These are phyloP conservation scores for Petrocephalus sullivani DNA, from an alignment of 2,797 vertebrate genomes.

Conservation along the genomic window DNA sequence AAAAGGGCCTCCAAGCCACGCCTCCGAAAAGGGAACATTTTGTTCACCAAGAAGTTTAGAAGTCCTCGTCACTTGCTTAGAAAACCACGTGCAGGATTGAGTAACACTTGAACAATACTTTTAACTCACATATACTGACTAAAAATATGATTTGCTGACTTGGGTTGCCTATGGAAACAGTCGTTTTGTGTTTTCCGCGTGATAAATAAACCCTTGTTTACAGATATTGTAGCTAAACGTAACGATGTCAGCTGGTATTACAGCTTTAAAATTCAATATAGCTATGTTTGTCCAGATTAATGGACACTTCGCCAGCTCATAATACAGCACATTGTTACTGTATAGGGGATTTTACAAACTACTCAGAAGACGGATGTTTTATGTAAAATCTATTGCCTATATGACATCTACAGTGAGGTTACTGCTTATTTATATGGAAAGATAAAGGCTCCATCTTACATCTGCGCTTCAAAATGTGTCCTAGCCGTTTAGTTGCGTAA, in stretches of 20 bases:
- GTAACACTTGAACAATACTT: constrained; percentile 45
- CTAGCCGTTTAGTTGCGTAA: neutral
- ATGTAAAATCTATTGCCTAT: neutral
- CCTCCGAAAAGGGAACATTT: constrained; percentile 61
- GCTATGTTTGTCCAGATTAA: neutral
- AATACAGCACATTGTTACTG: neutral
- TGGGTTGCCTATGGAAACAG: neutral
- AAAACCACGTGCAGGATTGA: constrained; percentile 53
- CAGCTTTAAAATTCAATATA: neutral
- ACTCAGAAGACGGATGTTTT: neutral
- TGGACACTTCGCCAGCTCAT: neutral
- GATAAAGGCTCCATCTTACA: neutral
- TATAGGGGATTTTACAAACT: neutral
- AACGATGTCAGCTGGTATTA: neutral
- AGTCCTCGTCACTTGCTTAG: constrained; percentile 51
- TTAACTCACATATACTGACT: constrained; percentile 37
- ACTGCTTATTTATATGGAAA: neutral
- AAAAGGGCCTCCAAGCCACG: constrained; percentile 51
- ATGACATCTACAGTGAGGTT: neutral
- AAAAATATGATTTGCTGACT: constrained; percentile 5
- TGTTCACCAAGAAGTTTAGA: constrained; percentile 55
- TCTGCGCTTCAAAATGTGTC: neutral
- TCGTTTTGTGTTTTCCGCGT: neutral
- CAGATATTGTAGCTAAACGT: neutral
- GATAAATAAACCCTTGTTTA: neutral